Conservation (phyloP, 1,140 invertebrate species). For the Varroa destructor region DNA sequence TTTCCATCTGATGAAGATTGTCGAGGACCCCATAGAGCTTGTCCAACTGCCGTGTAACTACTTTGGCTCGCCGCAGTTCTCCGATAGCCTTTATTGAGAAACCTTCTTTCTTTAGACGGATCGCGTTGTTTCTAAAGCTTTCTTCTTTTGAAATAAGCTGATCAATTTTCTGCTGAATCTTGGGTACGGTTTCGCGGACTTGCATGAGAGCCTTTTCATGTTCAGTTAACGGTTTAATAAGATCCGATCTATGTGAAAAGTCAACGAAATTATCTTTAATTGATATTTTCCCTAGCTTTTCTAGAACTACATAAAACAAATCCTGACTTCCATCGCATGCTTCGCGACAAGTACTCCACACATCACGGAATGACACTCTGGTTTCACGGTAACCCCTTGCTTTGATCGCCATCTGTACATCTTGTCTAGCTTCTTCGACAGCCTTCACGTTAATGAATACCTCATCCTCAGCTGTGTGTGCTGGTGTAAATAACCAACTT, state of each 20-base stretch:
- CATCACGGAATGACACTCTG: neutral
- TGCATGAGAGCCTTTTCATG: conserved; percentile 5
- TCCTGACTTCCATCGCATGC: neutral
- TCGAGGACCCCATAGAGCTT: conserved; percentile 11
- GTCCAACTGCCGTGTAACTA: neutral
- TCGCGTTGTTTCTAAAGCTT: neutral
- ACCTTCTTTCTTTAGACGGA: neutral
- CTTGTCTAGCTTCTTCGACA: neutral
- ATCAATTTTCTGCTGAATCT: conserved; percentile 5
- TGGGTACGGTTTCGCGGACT: neutral
- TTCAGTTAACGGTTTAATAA: conserved; percentile 7
- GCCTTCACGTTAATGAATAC: neutral
- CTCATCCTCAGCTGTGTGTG: neutral
- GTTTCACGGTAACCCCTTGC: neutral
- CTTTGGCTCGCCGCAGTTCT: neutral
- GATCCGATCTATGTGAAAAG: neutral
- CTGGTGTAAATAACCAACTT: neutral
- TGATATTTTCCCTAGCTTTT: neutral
- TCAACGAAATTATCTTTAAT: conserved; percentile 3
- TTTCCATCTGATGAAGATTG: conserved; percentile 9
- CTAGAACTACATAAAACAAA: neutral
- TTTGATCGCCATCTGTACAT: neutral
- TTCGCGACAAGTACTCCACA: neutral
- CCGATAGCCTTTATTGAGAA: neutral
- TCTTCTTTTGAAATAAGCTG: neutral